Percentiles rank a stretch among this genome's conserved stretches.
Evolutionary conservation across 2,113 vertebrate species (phyloP).

Genomic region (Ovis canadensis): DNA sequence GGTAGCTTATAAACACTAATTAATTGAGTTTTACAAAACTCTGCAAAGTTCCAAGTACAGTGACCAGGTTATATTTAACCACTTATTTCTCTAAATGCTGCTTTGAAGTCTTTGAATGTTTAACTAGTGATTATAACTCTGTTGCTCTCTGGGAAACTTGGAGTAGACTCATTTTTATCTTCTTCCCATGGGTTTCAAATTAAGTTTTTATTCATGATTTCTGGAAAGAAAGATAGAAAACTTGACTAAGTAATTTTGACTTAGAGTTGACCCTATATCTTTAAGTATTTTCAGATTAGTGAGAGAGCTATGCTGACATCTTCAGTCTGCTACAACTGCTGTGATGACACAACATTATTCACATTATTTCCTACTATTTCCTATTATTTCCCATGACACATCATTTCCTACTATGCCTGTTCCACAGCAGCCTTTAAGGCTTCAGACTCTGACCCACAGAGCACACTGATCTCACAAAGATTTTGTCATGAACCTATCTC

Average conservation of each 20-base stretch:
- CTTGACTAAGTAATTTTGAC: background rate
- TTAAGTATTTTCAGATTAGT: background rate
- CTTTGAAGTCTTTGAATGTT: conserved; percentile 60
- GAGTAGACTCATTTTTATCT: conserved; percentile 19
- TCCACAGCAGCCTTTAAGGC: background rate
- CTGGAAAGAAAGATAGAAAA: background rate
- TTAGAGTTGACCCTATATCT: background rate
- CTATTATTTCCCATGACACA: too few species aligned
- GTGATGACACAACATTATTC: too few species aligned
- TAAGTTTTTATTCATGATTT: conserved; percentile 31
- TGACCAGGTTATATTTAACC: background rate
- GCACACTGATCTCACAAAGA: background rate
- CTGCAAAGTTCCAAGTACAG: conserved; percentile 12
- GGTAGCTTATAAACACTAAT: conserved; percentile 61
- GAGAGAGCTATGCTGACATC: background rate
- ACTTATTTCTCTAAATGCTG: conserved; percentile 9
- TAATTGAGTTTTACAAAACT: conserved; percentile 61
- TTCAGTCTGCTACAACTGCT: background rate
- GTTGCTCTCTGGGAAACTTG: conserved; percentile 1
- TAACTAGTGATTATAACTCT: conserved; percentile 36
- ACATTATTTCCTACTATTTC: background rate
- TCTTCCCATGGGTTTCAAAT: conserved; percentile 38
- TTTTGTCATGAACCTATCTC: background rate
- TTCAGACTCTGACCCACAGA: background rate
- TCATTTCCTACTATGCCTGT: background rate